Evolutionary conservation across 2,113 vertebrate genomes (phyloP), one percentile per base, ranked within the genome.

Genomic region (Oxyruncus cristatus): DNA sequence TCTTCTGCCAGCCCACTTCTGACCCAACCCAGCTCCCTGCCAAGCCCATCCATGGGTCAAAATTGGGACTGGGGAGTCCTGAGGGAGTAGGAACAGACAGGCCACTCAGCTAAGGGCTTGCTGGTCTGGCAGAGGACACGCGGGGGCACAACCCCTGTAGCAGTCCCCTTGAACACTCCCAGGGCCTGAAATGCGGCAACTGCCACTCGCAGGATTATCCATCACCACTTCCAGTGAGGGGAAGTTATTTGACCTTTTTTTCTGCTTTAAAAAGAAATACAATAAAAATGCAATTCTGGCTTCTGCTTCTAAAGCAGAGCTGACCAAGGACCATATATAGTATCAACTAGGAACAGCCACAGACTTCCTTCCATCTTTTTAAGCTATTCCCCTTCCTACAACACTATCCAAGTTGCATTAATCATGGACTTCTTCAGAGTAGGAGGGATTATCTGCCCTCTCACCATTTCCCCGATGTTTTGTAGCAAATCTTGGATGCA

Each of bases 241-340:
- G 4, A 12, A 87, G 86, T 75, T 67, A n/a, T 91, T 92, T 95
- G 89, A 95, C 80, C 83, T 56, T 76, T 79, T 56, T 70, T 68
- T 15, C 46, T 86, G 73, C 76, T 96, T 91, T 84, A 42, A 63
- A 77, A 84, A 95, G 91, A 92, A 97, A 92, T 84, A 93, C 61
- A 97, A 85, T 92, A 84, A 96, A 95, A 96, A 92, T 28, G 39
- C 4, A 2, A 52, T 44, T 32, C 91, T 96, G 89, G 94, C 95
- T 93, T 52, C 91, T 68, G 80, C 89, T 86, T 88, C 76, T 72
- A 19, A 7, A 84, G 84, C 73, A 84, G 83, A 21, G 91, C 94
- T 95, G 95, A 91, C 94, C 96, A 95, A 89, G 91, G 59, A 95
- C 96, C 96, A 96, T 95, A 89, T 95, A 95, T 96, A 97, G 96